Evolutionary conservation across 2,797 vertebrate species (phyloP), one percentile per base, ranked within the genome.

Genomic region (Pitangus sulphuratus): DNA sequence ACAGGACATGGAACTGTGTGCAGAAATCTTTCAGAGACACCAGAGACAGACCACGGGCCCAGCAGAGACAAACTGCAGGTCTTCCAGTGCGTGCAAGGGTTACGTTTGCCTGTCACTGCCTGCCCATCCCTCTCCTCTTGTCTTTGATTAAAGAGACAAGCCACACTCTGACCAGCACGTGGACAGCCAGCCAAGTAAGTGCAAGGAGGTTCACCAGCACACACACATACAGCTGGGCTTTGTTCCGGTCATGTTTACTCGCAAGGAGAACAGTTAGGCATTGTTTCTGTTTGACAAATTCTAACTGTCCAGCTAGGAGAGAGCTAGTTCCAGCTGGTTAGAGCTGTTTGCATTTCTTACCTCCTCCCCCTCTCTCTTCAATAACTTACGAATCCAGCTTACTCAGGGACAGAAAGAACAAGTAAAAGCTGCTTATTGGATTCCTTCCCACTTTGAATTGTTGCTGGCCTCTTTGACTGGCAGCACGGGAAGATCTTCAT

Each of bases 231-330:
- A 98, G 95, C 92, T 9, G 22, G 72, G 92, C 97, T 97, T 98
- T 97, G 97, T 98, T 92, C 89, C 1, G 0, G 2, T 39, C 39
- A 2, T 97, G 95, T 96, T 97, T 97, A 97, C 93, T 95, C 1
- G 2, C 88, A 39, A 68, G 30, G 48, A 4, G 15, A 97, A 98
- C 97, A 98, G 96, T 92, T 76, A 37, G 64, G 87, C 90, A 94
- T 95, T 98, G 97, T 98, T 87, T 74, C 90, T 66, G 14, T 60
- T 30, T 77, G 84, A 96, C 92, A 95, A 92, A 93, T 84, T 90
- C 77, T 84, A 90, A 88, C 95, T 94, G 75, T 95, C 85, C 78
- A 71, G 66, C 84, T 77, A 90, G 86, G 74, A 71, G 53, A 70
- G 37, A 89, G 82, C 95, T 80, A 92, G 94, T 82, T 95, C 86